Percentiles rank a stretch among this genome's conserved stretches.
Conservation (phyloP, 2,888 invertebrate genomes). For the Melanophora roralis region DNA sequence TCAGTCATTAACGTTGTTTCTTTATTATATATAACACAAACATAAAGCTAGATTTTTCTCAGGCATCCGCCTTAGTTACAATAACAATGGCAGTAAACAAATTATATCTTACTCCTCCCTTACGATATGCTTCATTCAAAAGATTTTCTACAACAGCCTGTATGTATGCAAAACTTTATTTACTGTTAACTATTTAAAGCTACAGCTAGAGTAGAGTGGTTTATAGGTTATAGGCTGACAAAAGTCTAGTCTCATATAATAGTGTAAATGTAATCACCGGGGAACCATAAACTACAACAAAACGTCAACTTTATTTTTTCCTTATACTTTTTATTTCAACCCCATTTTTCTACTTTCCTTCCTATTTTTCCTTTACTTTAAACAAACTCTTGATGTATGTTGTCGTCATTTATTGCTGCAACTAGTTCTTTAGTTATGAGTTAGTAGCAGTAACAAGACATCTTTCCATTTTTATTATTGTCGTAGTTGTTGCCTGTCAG, state of each 20-base stretch:
- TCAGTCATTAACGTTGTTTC: too few relatives aligned
- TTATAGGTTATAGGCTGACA: slow-evolving; percentile 42
- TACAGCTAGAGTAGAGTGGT: slow-evolving; percentile 9
- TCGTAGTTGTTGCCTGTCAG: neutral
- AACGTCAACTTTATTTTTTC: slow-evolving; percentile 20
- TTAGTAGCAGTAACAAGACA: neutral
- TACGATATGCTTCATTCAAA: slow-evolving; percentile 17
- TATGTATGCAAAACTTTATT: slow-evolving; percentile 45
- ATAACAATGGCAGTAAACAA: slow-evolving; percentile 35
- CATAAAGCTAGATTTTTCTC: neutral
- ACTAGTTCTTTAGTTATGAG: slow-evolving; percentile 9
- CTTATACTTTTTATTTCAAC: slow-evolving; percentile 4
- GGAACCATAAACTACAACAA: slow-evolving; percentile 58
- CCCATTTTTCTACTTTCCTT: neutral
- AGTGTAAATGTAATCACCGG: slow-evolving; percentile 58
- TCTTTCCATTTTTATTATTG: neutral
- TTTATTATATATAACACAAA: slow-evolving; percentile 37
- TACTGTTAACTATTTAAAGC: slow-evolving; percentile 17
- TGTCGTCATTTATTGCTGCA: slow-evolving; percentile 56
- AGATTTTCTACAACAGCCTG: slow-evolving; percentile 38
- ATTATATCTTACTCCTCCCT: slow-evolving; percentile 46
- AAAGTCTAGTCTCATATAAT: slow-evolving; percentile 54
- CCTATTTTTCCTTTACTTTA: neutral
- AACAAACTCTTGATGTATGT: slow-evolving; percentile 45
- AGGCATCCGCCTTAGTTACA: neutral